Evolutionary conservation across 2,113 vertebrate genomes (phyloP).

Genomic region (Trichechus manatus): DNA sequence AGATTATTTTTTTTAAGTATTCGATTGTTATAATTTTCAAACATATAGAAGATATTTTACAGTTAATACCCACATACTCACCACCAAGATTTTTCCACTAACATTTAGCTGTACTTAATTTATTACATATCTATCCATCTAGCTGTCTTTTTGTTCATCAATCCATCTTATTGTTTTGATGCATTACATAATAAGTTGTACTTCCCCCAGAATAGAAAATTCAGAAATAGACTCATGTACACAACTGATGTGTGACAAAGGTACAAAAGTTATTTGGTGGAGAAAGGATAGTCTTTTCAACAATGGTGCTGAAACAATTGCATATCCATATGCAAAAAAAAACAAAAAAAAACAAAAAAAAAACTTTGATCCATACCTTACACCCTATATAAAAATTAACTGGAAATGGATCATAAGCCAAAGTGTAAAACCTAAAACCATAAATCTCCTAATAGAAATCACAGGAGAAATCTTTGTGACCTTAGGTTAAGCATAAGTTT

Average conservation of each 20-base stretch:
- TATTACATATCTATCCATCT: background rate
- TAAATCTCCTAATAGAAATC: background rate
- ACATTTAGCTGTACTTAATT: background rate
- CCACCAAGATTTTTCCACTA: background rate
- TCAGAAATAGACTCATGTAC: background rate
- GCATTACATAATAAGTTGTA: background rate
- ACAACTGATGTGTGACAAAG: background rate
- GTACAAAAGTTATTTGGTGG: background rate
- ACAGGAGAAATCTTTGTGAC: background rate
- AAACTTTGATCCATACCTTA: background rate
- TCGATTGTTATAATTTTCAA: background rate
- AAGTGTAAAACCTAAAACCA: background rate
- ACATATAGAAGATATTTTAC: background rate
- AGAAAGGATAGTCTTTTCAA: background rate
- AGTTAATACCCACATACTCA: background rate
- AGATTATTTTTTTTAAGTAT: background rate
- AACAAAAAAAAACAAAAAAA: background rate
- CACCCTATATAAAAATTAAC: background rate
- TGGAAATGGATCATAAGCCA: background rate
- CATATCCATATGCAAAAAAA: background rate
- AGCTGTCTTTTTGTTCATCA: background rate
- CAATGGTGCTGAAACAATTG: background rate
- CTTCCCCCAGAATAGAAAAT: background rate
- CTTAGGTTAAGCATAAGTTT: background rate
- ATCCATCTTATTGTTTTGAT: background rate